Base-by-base conservation (phyloP, 2,888 invertebrate genomes). In the Papilio demoleus region DNA sequence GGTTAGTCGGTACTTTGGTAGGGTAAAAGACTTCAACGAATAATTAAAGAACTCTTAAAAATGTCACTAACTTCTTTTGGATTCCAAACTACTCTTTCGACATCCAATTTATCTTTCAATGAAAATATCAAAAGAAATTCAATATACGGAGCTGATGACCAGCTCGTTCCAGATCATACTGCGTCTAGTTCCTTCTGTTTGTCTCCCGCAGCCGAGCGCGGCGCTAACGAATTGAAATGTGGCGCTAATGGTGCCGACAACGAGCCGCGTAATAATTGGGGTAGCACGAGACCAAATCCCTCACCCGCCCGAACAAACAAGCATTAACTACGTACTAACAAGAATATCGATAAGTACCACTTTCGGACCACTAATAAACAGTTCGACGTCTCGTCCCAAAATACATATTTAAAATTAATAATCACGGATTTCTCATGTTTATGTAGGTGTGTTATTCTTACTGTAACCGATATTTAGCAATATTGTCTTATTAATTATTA, bases 191-290 rank as follows among this genome's bases (percentile, higher is more conserved):
- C 24, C 4, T 47, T 24, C 58, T 72, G 68, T 72, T 70, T 71
- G 62, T 70, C 62, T 65, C 60, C 19, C 34, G 60, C n/a, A 70
- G 66, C 50, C 64, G 67, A 56, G 65, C 65, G 62, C 59, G 75
- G 77, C 78, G 79, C 81, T 83, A 84, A 82, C 82, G 76, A 82
- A 84, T 82, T 78, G 82, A 81, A 77, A 76, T 76, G 75, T 67
- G 75, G 73, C 76, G 79, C 81, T 84, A 83, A 83, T 83, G 77
- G 80, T 60, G 45, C 69, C 67, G 71, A 73, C 66, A 73, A 70
- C 74, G 75, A 70, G 70, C 71, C 63, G 65, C 73, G 64, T 79
- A 79, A 79, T 82, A 82, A 84, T 83, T 82, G 80, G 73, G 78
- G 79, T 76, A 73, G 74, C 80, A 83, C 81, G 79, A 81, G 74